Conservation (phyloP, 2,888 invertebrate genomes). For the Parthenolecanium corni region DNA sequence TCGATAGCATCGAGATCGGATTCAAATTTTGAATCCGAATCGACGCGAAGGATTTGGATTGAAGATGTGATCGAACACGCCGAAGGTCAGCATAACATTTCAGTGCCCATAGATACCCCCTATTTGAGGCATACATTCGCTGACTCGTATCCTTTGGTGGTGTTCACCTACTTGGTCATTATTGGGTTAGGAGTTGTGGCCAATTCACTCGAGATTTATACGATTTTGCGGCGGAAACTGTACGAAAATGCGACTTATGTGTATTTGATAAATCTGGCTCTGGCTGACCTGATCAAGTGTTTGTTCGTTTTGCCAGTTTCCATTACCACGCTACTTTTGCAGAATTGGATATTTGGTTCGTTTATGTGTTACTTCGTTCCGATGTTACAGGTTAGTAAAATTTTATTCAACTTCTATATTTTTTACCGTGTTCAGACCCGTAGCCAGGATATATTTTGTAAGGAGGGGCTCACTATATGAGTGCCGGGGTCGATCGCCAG, state of each 20-base stretch:
- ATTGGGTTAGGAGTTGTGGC: constrained; percentile 46
- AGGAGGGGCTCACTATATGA: too few species aligned
- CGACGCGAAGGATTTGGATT: not conserved
- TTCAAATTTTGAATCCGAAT: not conserved
- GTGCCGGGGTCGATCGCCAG: too few species aligned
- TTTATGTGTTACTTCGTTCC: constrained; percentile 59
- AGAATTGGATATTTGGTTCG: constrained; percentile 62
- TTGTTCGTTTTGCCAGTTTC: constrained; percentile 55
- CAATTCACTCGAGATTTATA: constrained; percentile 49
- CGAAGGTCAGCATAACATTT: constrained; percentile 38
- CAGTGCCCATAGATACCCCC: constrained; percentile 47
- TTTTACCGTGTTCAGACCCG: too few species aligned
- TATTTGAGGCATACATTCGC: constrained; percentile 48
- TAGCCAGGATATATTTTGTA: too few species aligned
- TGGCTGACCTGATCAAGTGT: constrained; percentile 56
- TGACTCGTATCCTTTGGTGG: constrained; percentile 49
- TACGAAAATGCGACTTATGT: constrained; percentile 53
- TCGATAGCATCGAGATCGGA: not conserved
- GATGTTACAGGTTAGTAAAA: constrained; percentile 55
- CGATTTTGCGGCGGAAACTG: constrained; percentile 44
- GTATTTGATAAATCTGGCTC: constrained; percentile 53
- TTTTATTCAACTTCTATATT: too few species aligned
- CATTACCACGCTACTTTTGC: constrained; percentile 52
- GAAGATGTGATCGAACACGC: constrained; percentile 37
- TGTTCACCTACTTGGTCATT: constrained; percentile 50